A percentile compares a stretch with the other conserved stretches of the same genome.
These are phyloP conservation scores for Sciaenops ocellatus DNA, from an alignment of 2,797 vertebrate species.

Conservation along the genomic window DNA sequence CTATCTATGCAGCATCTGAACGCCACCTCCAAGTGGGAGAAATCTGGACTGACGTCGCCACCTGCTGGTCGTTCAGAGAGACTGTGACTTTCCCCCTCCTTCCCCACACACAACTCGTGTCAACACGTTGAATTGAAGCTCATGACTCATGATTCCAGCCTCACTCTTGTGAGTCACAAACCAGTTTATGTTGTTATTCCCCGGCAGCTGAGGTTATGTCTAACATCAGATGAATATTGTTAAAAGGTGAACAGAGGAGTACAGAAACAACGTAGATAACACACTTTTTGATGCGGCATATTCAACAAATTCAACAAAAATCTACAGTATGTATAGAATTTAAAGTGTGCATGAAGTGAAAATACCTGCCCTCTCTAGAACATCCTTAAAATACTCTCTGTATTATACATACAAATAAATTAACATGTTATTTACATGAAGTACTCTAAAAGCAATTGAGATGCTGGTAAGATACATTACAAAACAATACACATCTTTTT, in stretches of 20 bases:
- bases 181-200: constrained; percentile 35
- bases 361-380: not conserved
- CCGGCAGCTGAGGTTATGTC: constrained; percentile 42
- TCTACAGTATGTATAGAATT: not conserved
- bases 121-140: constrained; percentile 49
- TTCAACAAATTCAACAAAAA: too few species aligned
- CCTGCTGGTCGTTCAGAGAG: constrained; percentile 60
- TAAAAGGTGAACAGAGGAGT: constrained; percentile 12
- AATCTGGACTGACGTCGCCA: constrained; percentile 49
- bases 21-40: not conserved
- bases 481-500: not conserved
- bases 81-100: constrained; percentile 21
- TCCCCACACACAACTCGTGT: constrained; percentile 13
- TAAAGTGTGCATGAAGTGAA: not conserved
- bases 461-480: not conserved
- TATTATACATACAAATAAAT: not conserved
- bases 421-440: not conserved
- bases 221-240: constrained; percentile 39
- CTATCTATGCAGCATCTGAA: not conserved
- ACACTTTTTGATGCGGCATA: too few species aligned
- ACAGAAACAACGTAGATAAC: not conserved
- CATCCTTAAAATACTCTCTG: not conserved
- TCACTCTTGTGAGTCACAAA: constrained; percentile 61
- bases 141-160: constrained; percentile 64
- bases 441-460: too few species aligned